These are phyloP conservation scores for Nephrotoma flavescens DNA, from an alignment of 2,888 invertebrate genomes.

Conservation along the genomic window DNA sequence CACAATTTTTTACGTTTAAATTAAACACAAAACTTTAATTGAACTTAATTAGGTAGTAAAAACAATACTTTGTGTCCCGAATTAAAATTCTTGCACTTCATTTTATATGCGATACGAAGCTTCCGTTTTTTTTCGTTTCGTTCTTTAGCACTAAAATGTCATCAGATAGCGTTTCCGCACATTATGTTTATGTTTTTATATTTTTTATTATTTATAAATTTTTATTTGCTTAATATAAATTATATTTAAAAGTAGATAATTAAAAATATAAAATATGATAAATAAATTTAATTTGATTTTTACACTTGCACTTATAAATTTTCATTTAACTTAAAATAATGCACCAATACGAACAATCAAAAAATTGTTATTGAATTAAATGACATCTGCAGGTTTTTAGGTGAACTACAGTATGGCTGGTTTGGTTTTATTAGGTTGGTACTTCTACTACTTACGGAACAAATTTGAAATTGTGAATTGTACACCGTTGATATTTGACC, in stretches of 20 bases:
- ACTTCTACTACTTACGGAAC: no score
- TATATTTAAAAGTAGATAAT: neutral
- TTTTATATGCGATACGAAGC: neutral
- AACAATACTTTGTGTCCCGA: neutral
- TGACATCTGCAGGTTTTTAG: neutral
- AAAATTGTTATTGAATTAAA: neutral
- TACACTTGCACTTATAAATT: neutral
- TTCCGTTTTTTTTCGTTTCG: conserved; percentile 1
- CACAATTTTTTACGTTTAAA: conserved; percentile 1
- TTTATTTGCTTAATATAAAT: neutral
- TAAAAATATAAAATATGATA: neutral
- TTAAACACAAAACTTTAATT: neutral
- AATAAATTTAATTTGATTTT: neutral
- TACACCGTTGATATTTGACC: no score
- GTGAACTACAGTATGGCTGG: neutral
- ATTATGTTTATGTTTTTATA: neutral
- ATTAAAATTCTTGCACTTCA: neutral
- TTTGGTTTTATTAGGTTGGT: neutral
- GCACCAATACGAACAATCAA: neutral
- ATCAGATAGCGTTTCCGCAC: neutral
- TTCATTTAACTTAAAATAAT: neutral
- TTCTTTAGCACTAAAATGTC: neutral
- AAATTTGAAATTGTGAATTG: no score
- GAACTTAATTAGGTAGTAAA: neutral
- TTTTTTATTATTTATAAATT: neutral